These are phyloP conservation scores for Dorcus parallelipipedus DNA, from an alignment of 2,888 invertebrate species.

Conservation along the genomic window DNA sequence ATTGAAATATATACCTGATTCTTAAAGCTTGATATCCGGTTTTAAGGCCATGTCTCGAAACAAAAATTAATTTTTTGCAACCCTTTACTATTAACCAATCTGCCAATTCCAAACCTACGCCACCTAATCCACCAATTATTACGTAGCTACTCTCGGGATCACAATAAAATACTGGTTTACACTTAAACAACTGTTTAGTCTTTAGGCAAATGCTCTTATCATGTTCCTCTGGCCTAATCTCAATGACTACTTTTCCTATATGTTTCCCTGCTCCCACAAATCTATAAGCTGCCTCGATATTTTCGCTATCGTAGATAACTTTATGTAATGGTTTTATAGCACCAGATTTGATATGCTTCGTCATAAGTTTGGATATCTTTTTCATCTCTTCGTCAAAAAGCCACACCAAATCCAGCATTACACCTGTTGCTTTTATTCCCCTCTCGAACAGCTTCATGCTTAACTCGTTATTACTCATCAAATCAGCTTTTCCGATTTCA, in stretches of 20 bases:
- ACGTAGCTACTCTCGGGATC: slow-evolving; percentile 35
- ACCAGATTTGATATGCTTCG: slow-evolving; percentile 46
- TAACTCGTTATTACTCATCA: slow-evolving; percentile 61
- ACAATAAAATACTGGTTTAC: slow-evolving; percentile 22
- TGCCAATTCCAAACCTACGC: slow-evolving; percentile 85
- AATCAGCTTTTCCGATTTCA: slow-evolving; percentile 83
- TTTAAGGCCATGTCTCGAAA: slow-evolving; percentile 73
- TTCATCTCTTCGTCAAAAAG: slow-evolving; percentile 27
- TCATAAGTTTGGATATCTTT: not conserved
- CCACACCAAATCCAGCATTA: slow-evolving; percentile 61
- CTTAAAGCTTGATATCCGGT: slow-evolving; percentile 80
- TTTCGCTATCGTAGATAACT: slow-evolving; percentile 60
- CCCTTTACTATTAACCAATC: slow-evolving; percentile 85
- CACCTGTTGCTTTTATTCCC: slow-evolving; percentile 64
- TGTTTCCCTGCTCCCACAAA: slow-evolving; percentile 69
- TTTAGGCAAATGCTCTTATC: slow-evolving; percentile 15
- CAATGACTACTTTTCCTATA: slow-evolving; percentile 66
- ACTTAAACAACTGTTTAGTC: slow-evolving; percentile 5
- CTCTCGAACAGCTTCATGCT: slow-evolving; percentile 54
- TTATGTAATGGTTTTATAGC: slow-evolving; percentile 66
- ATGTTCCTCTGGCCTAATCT: slow-evolving; percentile 36
- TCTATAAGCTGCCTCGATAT: slow-evolving; percentile 71
- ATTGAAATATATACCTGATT: slow-evolving; percentile 17
- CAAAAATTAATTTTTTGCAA: slow-evolving; percentile 72
- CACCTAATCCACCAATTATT: slow-evolving; percentile 80